A percentile compares a stretch with the other conserved stretches of the same genome.
Evolutionary conservation across 2,113 vertebrate genomes (phyloP).

Genomic region (Porphyrio hochstetteri): DNA sequence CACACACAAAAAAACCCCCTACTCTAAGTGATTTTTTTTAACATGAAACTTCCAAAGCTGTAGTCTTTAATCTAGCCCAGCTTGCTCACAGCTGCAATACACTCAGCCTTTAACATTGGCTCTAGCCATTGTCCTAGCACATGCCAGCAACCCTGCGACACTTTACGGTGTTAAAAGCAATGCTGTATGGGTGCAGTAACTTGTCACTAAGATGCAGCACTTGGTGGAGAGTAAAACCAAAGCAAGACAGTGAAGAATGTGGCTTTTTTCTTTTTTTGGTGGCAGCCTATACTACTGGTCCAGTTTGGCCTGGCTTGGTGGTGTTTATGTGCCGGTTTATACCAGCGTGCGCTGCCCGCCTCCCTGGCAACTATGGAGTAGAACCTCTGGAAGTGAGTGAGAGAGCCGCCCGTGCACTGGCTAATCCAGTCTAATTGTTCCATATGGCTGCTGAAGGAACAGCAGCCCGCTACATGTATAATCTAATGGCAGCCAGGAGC

Average conservation of each 20-base stretch:
- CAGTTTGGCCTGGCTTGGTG: not conserved
- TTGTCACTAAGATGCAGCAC: slow-evolving; percentile 19
- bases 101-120: slow-evolving; percentile 40
- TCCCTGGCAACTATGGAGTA: not conserved
- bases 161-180: slow-evolving; percentile 8
- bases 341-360: not conserved
- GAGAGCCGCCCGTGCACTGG: not conserved
- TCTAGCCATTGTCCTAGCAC: slow-evolving; percentile 38
- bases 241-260: not conserved
- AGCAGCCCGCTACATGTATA: not conserved
- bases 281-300: not conserved
- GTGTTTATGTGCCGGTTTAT: not conserved
- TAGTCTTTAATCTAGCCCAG: slow-evolving; percentile 34
- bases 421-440: not conserved
- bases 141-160: not conserved
- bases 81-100: slow-evolving; percentile 21
- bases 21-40: not conserved
- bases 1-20: not conserved
- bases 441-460: not conserved
- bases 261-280: not conserved
- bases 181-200: not conserved
- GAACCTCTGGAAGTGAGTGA: not conserved
- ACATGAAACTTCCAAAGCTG: not conserved
- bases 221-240: not conserved
- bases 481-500: not conserved